Conservation (phyloP, 2,888 invertebrate species). For the Eupithecia dodoneata region DNA sequence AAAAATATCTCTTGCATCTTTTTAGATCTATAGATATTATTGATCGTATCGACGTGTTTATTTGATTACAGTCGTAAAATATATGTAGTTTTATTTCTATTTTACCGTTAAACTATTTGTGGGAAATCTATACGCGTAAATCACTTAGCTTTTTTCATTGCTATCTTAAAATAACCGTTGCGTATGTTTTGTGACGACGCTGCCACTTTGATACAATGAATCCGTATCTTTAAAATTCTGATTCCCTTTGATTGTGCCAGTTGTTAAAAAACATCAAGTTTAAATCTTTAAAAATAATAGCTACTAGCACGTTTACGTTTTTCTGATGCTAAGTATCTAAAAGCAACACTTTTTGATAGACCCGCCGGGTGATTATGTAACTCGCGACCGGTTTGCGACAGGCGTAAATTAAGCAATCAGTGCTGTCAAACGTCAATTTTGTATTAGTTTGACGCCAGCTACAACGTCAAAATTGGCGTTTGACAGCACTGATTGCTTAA, state of each 20-base stretch:
- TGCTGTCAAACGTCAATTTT: too few relatives aligned
- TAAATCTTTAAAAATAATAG: background rate
- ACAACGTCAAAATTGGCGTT: too few relatives aligned
- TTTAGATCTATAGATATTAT: background rate
- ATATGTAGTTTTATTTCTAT: slow-evolving; percentile 3
- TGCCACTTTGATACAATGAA: background rate
- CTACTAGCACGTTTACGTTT: background rate
- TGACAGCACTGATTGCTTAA: too few relatives aligned
- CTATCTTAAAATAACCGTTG: slow-evolving; percentile 70
- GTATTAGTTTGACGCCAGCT: too few relatives aligned
- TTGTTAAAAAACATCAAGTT: background rate
- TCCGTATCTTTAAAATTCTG: background rate
- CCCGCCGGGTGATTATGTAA: too few relatives aligned
- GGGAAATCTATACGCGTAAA: slow-evolving; percentile 1
- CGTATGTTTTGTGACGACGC: slow-evolving; percentile 44
- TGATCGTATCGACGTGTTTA: background rate
- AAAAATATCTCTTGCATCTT: background rate
- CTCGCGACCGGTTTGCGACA: too few relatives aligned
- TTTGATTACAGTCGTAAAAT: slow-evolving; percentile 9
- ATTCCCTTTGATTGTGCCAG: background rate
- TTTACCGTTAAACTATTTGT: slow-evolving; percentile 4
- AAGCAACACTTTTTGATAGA: background rate
- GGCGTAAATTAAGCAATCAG: too few relatives aligned
- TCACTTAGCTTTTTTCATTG: slow-evolving; percentile 58
- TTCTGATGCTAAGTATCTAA: background rate